Conservation (phyloP, 2,888 invertebrate species). For the Pediacus dermestoides region DNA sequence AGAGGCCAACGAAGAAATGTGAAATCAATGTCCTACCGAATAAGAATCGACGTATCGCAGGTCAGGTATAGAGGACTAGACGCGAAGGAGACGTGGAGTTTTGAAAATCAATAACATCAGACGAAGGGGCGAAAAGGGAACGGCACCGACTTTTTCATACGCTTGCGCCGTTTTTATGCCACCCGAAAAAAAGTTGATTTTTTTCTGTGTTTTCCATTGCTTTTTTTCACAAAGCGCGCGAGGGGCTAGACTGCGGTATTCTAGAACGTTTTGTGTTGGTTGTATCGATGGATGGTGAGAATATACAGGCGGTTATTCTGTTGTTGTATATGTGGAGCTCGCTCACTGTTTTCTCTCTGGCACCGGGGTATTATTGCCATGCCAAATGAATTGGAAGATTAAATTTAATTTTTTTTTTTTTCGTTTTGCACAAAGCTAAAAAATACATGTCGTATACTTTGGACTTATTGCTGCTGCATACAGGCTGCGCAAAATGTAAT, state of each 20-base stretch:
- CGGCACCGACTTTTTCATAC: constrained; percentile 23
- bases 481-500: too few species aligned
- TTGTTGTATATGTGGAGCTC: too few species aligned
- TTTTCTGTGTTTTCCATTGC: constrained; percentile 21
- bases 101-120: constrained; percentile 44
- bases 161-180: constrained; percentile 22
- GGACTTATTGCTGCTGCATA: too few species aligned
- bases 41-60: constrained; percentile 46
- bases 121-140: constrained; percentile 31
- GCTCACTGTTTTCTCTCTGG: too few species aligned
- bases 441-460: too few species aligned
- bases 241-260: constrained; percentile 13
- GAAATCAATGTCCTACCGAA: constrained; percentile 46
- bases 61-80: constrained; percentile 40
- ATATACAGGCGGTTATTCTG: too few species aligned
- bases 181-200: constrained; percentile 27
- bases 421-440: too few species aligned
- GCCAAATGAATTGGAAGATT: too few species aligned
- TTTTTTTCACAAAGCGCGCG: constrained; percentile 27
- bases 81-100: constrained; percentile 28
- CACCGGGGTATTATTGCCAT: too few species aligned
- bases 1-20: constrained; percentile 16
- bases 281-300: too few species aligned
- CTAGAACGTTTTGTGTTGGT: constrained; percentile 9
- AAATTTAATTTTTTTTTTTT: too few species aligned